Evolutionary conservation across 1,140 invertebrate genomes (phyloP).

Genomic region (Trialeurodes vaporariorum): DNA sequence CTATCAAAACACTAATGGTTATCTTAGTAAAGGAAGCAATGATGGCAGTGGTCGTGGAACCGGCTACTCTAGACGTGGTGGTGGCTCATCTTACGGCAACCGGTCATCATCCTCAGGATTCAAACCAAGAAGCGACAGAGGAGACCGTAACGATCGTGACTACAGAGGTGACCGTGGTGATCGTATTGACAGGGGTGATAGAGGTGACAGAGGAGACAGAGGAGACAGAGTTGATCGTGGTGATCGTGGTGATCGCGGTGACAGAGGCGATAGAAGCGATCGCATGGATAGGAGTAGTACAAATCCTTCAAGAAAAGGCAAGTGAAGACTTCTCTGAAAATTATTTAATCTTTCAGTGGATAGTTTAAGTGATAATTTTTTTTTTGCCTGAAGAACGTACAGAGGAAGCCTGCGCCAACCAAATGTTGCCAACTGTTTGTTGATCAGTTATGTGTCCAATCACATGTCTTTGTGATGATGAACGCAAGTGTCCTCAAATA

Average conservation of each 20-base stretch:
- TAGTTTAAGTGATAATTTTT: neutral
- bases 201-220: neutral
- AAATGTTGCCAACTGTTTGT: no score
- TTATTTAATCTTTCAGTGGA: neutral
- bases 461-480: neutral
- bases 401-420: no score
- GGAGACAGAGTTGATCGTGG: neutral
- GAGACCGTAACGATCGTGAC: neutral
- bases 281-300: neutral
- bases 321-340: neutral
- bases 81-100: neutral
- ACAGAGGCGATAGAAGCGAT: neutral
- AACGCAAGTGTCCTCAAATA: neutral
- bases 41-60: neutral
- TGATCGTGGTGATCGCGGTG: neutral
- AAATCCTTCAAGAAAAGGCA: neutral
- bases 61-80: neutral
- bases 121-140: neutral
- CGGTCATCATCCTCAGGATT: neutral
- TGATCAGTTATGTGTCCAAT: no score
- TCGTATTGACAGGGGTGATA: neutral
- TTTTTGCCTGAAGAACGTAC: neutral
- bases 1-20: neutral
- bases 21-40: neutral
- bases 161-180: neutral